A percentile compares a stretch with the other conserved stretches of the same genome.
These are phyloP conservation scores for Nymphalis io DNA, from an alignment of 1,140 invertebrate species.

Conservation along the genomic window DNA sequence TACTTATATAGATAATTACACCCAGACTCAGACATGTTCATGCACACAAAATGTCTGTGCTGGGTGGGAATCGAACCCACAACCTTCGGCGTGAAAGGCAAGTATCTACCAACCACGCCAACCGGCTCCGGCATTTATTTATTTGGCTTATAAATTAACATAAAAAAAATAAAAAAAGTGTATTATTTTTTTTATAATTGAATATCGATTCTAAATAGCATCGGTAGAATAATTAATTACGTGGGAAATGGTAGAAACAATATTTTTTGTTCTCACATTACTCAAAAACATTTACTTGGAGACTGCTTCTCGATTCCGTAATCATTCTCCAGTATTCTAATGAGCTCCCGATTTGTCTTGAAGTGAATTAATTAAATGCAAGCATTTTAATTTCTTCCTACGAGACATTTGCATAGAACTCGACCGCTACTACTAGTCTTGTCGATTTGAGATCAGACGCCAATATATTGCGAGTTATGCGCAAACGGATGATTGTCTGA, in stretches of 20 bases:
- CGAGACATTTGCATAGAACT: conserved; percentile 38
- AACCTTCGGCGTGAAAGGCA: too few species aligned
- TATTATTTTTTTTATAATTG: not conserved
- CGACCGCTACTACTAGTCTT: conserved; percentile 15
- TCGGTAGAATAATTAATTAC: not conserved
- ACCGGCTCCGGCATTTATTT: too few species aligned
- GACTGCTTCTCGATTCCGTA: conserved; percentile 4
- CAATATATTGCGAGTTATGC: not conserved
- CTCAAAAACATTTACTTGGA: not conserved
- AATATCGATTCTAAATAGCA: not conserved
- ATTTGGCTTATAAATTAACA: not conserved
- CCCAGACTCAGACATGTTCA: too few species aligned
- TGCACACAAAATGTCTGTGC: too few species aligned
- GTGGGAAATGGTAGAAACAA: not conserved
- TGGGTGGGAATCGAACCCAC: too few species aligned
- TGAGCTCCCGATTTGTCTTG: conserved; percentile 23
- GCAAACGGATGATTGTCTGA: not conserved
- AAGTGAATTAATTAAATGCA: conserved; percentile 30
- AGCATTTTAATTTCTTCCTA: conserved; percentile 37
- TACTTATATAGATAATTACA: too few species aligned
- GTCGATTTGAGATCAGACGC: not conserved
- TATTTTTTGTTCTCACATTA: conserved; percentile 3
- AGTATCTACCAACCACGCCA: too few species aligned
- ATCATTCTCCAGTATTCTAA: conserved; percentile 29
- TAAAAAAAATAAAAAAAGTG: not conserved